These are phyloP conservation scores for Lasioglossum morio DNA, from an alignment of 2,888 invertebrate genomes.

Conservation along the genomic window DNA sequence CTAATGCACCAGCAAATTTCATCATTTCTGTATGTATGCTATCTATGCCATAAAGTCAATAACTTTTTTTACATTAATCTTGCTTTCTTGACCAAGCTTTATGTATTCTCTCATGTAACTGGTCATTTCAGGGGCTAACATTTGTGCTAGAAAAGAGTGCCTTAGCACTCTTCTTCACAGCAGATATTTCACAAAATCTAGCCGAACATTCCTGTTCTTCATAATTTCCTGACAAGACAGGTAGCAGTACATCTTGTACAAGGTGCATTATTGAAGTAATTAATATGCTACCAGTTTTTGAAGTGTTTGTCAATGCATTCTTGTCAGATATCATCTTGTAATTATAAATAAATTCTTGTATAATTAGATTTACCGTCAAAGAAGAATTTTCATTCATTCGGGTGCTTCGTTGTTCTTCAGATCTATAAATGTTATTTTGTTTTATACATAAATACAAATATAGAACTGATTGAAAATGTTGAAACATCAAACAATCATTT, in stretches of 20 bases:
- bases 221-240: constrained; percentile 73
- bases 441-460: background rate
- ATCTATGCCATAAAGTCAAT: constrained; percentile 95
- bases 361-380: background rate
- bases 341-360: background rate
- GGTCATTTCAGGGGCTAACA: constrained; percentile 72
- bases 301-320: no score
- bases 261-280: constrained; percentile 58
- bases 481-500: background rate
- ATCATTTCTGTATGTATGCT: constrained; percentile 92
- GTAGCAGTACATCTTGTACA: background rate
- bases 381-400: constrained; percentile 12
- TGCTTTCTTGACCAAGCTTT: constrained; percentile 83
- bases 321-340: constrained; percentile 19
- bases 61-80: constrained; percentile 94
- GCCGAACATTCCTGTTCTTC: constrained; percentile 77
- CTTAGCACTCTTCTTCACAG: constrained; percentile 60
- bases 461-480: background rate
- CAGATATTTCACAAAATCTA: constrained; percentile 57
- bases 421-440: background rate
- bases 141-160: constrained; percentile 65
- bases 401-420: background rate
- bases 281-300: background rate
- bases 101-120: constrained; percentile 79
- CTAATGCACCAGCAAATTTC: constrained; percentile 90